Base-by-base conservation (phyloP, 2,888 invertebrate species). In the Pycnomerus fuliginosus region DNA sequence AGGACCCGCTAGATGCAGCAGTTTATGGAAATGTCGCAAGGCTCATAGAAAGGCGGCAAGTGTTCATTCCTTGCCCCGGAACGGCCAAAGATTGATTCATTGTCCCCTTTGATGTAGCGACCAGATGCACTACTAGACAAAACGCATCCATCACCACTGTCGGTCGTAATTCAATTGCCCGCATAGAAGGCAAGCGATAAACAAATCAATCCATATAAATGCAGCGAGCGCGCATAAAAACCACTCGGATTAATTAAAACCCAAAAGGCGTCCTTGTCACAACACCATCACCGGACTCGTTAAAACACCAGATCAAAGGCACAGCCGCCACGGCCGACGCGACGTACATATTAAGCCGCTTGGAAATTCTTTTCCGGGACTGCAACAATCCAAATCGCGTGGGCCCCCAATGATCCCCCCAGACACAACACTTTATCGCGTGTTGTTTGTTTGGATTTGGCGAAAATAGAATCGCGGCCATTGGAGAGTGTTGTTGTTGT, bases 201-300 rank as follows among this genome's bases (percentile, higher is more conserved):
- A 44, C 44, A 38, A 44, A 44, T 44, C 44, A 20, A 23, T 33
- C 30, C 34, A 44, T 44, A 38, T 44, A 44, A 44, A 43, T 43
- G 43, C 44, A 44, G 28, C 22, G 16, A 17, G 17, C 30, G 25
- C 31, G 23, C 31, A 38, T 22, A 33, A 35, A 35, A 24, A 16
- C 34, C 31, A 30, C 23, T 32, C 14, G 16, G 8, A 32, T 29
- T 42, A 44, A 44, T 44, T 45, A 45, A 45, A 45, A 45, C 30
- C 33, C 44, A 44, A 11, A 16, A 24, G 35, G 31, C 34, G 34
- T 45, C 34, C 24, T 45, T 45, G 44, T 45, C 44, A 30, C 44
- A 45, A 45, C 40, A 45, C 44, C 44, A 44, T 44, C 39, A 39
- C 28, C 24, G 44, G 40, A 45, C 40, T 45, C 34, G 44, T 45